Conservation (phyloP, 2,113 vertebrate species). For the Alosa alosa region DNA sequence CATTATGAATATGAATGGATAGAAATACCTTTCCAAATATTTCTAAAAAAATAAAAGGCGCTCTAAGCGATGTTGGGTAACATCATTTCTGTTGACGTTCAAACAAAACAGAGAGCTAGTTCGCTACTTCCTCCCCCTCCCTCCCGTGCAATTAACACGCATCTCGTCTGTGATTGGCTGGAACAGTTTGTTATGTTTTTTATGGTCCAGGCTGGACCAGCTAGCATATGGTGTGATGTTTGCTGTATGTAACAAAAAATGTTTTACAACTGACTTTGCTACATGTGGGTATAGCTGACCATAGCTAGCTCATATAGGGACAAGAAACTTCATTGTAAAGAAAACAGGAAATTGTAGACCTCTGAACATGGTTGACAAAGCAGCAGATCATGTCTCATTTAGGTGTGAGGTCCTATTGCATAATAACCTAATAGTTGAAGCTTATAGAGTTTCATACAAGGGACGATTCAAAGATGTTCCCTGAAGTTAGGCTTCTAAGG, state of each 20-base stretch:
- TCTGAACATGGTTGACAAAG: background rate
- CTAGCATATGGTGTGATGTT: too few species aligned
- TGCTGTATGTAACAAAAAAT: too few species aligned
- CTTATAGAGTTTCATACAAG: background rate
- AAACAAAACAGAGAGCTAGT: background rate
- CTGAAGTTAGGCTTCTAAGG: background rate
- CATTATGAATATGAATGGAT: background rate
- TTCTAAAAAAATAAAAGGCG: too few species aligned
- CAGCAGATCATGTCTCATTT: background rate
- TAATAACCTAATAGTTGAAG: background rate
- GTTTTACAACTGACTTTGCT: background rate
- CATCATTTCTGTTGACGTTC: too few species aligned
- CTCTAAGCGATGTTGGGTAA: too few species aligned
- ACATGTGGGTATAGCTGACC: background rate
- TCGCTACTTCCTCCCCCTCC: too few species aligned
- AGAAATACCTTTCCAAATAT: background rate
- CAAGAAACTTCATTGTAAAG: background rate
- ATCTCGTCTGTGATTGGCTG: too few species aligned
- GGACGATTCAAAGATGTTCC: background rate
- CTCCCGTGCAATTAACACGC: too few species aligned
- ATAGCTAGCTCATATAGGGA: background rate
- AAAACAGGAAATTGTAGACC: background rate
- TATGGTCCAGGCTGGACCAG: too few species aligned
- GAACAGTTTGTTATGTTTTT: too few species aligned
- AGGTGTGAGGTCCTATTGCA: background rate